Conservation (phyloP, 2,888 invertebrate genomes). For the Sepioteuthis lessoniana region DNA sequence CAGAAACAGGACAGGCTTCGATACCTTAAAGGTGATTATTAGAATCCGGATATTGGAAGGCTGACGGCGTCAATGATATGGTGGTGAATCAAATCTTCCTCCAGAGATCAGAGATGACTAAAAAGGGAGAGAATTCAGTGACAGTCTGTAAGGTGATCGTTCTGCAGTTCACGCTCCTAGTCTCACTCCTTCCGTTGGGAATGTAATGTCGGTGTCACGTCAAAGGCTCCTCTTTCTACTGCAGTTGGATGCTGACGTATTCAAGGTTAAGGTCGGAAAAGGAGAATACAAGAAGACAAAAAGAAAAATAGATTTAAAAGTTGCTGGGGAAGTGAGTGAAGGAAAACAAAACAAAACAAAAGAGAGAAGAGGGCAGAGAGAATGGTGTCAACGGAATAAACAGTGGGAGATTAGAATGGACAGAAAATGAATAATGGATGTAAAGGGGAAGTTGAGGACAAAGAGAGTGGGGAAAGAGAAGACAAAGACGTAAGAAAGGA, state of each 20-base stretch:
- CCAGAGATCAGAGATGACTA: slow-evolving; percentile 5
- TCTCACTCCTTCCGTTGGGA: background rate
- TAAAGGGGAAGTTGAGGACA: no score
- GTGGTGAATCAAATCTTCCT: background rate
- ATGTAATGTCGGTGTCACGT: background rate
- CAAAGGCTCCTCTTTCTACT: background rate
- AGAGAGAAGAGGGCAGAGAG: no score
- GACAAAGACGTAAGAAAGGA: no score
- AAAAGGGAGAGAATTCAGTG: background rate
- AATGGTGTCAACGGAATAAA: no score
- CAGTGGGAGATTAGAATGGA: no score
- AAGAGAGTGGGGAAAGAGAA: no score
- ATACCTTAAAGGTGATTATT: background rate
- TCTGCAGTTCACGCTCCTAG: background rate
- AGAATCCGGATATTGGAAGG: slow-evolving; percentile 4
- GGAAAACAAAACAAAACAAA: no score
- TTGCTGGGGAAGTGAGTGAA: no score
- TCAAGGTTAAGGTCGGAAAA: background rate
- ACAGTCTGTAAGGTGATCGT: background rate
- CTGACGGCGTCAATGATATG: background rate
- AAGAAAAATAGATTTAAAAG: background rate
- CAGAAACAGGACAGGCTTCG: background rate
- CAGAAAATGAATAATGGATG: no score
- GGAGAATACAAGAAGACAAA: background rate
- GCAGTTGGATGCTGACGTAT: background rate